phyloP scores from a whole-genome alignment of 2,888 invertebrate species.

The Chrysodeixis includens region DNA sequence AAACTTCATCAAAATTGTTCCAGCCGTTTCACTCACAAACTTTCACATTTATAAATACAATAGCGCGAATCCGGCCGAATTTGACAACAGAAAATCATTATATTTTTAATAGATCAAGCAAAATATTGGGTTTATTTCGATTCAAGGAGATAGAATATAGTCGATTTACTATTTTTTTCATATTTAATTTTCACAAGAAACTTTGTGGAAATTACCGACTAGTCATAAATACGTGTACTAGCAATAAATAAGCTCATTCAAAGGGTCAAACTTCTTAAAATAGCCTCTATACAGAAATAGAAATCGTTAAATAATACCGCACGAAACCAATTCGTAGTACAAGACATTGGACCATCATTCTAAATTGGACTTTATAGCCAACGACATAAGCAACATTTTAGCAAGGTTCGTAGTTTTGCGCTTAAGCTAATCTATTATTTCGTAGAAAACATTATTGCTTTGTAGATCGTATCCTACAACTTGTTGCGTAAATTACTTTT shows the following conservation, averaged over 20 bases:
- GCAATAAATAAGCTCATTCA: slow-evolving; percentile 20
- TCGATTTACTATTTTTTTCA: too few relatives aligned
- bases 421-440: slow-evolving; percentile 40
- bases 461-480: slow-evolving; percentile 40
- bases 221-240: slow-evolving; percentile 12
- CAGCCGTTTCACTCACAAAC: too few relatives aligned
- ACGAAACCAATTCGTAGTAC: slow-evolving; percentile 32
- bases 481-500: slow-evolving; percentile 40
- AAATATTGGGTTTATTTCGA: neutral
- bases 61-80: neutral
- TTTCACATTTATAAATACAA: neutral
- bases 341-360: slow-evolving; percentile 40
- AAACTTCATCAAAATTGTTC: too few relatives aligned
- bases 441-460: slow-evolving; percentile 58
- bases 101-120: neutral
- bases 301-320: slow-evolving; percentile 49
- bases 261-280: slow-evolving; percentile 38
- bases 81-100: neutral
- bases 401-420: slow-evolving; percentile 42
- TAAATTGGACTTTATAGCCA: slow-evolving; percentile 31
- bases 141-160: neutral
- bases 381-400: slow-evolving; percentile 33
- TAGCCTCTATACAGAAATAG: slow-evolving; percentile 49
- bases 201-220: neutral
- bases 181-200: too few relatives aligned